These are phyloP conservation scores for Magallana gigas DNA, from an alignment of 1,140 invertebrate genomes.

Conservation along the genomic window DNA sequence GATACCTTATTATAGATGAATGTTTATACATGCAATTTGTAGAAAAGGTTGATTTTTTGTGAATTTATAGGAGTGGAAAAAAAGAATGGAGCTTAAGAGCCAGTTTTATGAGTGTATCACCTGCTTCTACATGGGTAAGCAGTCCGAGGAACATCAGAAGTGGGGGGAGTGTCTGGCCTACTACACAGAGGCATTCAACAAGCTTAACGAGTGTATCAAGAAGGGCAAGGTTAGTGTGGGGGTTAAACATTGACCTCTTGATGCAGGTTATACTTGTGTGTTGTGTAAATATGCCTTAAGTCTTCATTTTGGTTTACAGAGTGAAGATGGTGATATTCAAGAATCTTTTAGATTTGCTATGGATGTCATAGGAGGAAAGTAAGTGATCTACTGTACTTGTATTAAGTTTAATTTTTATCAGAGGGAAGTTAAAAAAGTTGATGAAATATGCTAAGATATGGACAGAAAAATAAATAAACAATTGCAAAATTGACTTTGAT, in stretches of 20 bases:
- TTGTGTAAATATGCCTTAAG: too few relatives aligned
- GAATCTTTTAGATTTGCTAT: slow-evolving; percentile 75
- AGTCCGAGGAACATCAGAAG: slow-evolving; percentile 95
- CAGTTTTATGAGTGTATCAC: slow-evolving; percentile 82
- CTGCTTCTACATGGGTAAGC: slow-evolving; percentile 90
- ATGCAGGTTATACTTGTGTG: neutral
- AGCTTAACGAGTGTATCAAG: slow-evolving; percentile 90
- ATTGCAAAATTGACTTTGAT: too few relatives aligned
- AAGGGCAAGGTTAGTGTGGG: slow-evolving; percentile 84
- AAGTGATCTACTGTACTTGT: slow-evolving; percentile 56
- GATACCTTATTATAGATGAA: too few relatives aligned
- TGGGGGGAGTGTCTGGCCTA: slow-evolving; percentile 90
- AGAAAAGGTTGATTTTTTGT: too few relatives aligned
- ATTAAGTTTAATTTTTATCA: too few relatives aligned
- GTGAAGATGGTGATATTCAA: slow-evolving; percentile 73
- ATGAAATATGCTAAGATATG: too few relatives aligned
- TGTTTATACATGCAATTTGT: too few relatives aligned
- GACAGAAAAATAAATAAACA: too few relatives aligned
- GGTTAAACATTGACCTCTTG: neutral
- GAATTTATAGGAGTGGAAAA: slow-evolving; percentile 78
- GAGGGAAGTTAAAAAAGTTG: too few relatives aligned
- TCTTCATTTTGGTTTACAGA: slow-evolving; percentile 65
- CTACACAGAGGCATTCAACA: slow-evolving; percentile 88
- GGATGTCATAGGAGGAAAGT: slow-evolving; percentile 79
- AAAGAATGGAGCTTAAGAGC: slow-evolving; percentile 87